Conservation (phyloP, 1,140 invertebrate genomes). For the Uloborus diversus region DNA sequence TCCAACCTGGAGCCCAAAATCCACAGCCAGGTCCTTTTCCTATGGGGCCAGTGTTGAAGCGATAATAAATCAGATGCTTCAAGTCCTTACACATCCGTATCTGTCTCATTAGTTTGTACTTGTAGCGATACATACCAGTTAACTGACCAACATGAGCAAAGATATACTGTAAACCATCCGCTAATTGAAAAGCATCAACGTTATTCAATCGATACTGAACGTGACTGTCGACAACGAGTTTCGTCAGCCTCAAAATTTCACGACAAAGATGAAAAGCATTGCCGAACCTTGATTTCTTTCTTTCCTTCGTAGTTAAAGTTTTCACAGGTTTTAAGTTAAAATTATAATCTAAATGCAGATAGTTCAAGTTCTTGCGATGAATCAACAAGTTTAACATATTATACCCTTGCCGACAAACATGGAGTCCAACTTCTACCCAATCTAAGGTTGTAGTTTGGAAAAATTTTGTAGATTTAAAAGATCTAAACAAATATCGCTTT, state of each 20-base stretch:
- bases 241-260: slow-evolving; percentile 96
- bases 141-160: slow-evolving; percentile 99
- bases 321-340: slow-evolving; percentile 99
- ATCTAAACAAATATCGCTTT: slow-evolving; percentile 95
- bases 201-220: slow-evolving; percentile 99
- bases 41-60: slow-evolving; percentile 98
- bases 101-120: slow-evolving; percentile 99
- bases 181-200: slow-evolving; percentile 98
- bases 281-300: slow-evolving; percentile 99
- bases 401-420: slow-evolving; percentile 98
- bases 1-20: slow-evolving; percentile 99
- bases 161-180: slow-evolving; percentile 99
- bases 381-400: slow-evolving; percentile 99
- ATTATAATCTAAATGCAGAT: slow-evolving; percentile 99
- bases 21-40: slow-evolving; percentile 99
- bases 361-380: slow-evolving; percentile 99
- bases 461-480: slow-evolving; percentile 99
- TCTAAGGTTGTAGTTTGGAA: slow-evolving; percentile 99
- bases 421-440: slow-evolving; percentile 98
- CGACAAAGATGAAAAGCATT: slow-evolving; percentile 99
- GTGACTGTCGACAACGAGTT: slow-evolving; percentile 98
- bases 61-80: slow-evolving; percentile 99
- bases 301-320: slow-evolving; percentile 96
- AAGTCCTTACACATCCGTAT: slow-evolving; percentile 99
- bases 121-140: slow-evolving; percentile 99